Evolutionary conservation across 2,113 vertebrate genomes (phyloP), one percentile per base, ranked within the genome.

Genomic region (Chitala chitala): DNA sequence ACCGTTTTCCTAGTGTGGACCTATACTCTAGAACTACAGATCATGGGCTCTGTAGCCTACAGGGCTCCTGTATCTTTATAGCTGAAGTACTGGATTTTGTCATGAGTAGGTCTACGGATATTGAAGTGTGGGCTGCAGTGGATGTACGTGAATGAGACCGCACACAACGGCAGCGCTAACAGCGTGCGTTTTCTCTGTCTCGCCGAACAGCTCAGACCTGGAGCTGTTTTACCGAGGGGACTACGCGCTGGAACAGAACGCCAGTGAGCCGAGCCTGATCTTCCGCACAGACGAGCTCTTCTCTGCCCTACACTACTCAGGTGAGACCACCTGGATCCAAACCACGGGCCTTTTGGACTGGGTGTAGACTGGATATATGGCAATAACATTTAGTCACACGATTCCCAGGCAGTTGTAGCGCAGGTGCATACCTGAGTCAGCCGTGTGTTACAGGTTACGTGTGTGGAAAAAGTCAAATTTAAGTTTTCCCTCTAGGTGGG

Each of bases 201-300:
- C 76, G 6, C 26, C 42, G 29, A 4, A 31, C 85, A 94, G 90
- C 74, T 84, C 87, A 1, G 94, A 95, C 4, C 38, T 85, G 51
- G 90, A 93, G 36, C 88, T 92, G 85, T 89, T 92, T 81, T 88
- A 91, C 0, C 36, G 58, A n/a, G 84, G 87, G 51, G 82, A 85
- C 59, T 85, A 88, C 74, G 71, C 78, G n/a, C 64, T 87, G 2
- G 63, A 66, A 7, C 81, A 86, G 73, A 96, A 94, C 8, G 86
- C 91, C 20, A 96, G 87, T 0, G 89, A 94, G 71, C 77, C 87
- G 0, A 40, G 80, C 12, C 88, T 89, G 87, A 89, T 91, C 79
- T 98, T 96, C 91, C 91, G 93, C 79, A 86, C 84, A 0, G 94
- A 95, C 5, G 96, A 96, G 79, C 94, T 96, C 31, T 98, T 98